A percentile compares a stretch with the other conserved stretches of the same genome.
phyloP scores from a whole-genome alignment of 2,888 invertebrate genomes.

The Neelides folsomi region DNA sequence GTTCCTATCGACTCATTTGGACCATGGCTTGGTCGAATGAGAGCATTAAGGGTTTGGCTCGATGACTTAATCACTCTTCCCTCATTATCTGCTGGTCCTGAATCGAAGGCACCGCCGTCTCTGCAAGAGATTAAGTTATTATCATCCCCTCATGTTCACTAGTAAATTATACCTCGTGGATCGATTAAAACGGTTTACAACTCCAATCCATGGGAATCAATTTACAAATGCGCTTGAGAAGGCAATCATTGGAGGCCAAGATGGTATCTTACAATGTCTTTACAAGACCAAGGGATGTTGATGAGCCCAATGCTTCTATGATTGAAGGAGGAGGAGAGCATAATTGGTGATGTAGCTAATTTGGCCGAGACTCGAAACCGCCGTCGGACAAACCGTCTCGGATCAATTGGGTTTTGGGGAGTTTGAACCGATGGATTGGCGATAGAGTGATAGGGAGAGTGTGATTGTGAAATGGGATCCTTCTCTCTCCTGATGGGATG shows the following conservation, averaged over 20 bases:
- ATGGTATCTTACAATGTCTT: slow-evolving; percentile 3
- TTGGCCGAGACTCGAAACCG: no score
- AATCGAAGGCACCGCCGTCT: background rate
- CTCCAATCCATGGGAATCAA: slow-evolving; percentile 2
- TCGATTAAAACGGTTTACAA: slow-evolving; percentile 4
- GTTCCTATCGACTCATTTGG: background rate
- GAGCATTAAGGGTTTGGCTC: background rate
- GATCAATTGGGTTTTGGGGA: no score
- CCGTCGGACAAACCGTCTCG: no score
- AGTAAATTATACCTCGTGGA: no score
- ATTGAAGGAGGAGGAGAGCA: background rate
- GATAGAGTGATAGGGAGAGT: background rate
- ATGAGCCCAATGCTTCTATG: background rate
- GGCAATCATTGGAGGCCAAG: background rate
- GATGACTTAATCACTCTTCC: background rate
- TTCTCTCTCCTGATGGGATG: background rate
- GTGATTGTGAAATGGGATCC: background rate
- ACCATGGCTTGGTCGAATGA: background rate
- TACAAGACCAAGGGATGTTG: background rate
- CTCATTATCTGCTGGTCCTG: background rate
- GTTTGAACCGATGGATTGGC: background rate
- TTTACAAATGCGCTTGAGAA: no score
- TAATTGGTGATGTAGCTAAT: background rate
- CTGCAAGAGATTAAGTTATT: background rate
- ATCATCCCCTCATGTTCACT: background rate